Base-by-base conservation (phyloP, 1,140 invertebrate genomes). In the Drosophila pectinifera region DNA sequence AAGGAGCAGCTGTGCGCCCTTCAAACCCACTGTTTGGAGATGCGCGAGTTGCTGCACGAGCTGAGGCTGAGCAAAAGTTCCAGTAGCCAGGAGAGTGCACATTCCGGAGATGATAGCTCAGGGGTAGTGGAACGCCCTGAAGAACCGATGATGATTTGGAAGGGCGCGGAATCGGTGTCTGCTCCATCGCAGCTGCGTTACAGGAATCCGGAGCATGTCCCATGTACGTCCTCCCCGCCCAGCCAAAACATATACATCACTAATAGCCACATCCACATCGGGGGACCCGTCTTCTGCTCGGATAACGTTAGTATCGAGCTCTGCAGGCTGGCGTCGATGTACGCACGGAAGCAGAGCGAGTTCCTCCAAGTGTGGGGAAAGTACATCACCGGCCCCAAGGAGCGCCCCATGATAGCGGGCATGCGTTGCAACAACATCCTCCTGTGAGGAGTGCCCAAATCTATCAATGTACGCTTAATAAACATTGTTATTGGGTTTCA, bases 181-280 rank as follows among this genome's bases (percentile, higher is more conserved):
- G 22, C 18, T 5, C 39, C 22, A 11, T 11, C 14, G 14, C 56
- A 48, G 14, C 20, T 28, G 8, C 16, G 28, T 8, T 11, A 10
- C 18, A 16, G 22, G 4, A n/a, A 8, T 16, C n/a, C 22, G 6
- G 45, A 51, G n/a, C 14, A 20, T 16, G 5, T 14, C 18, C 16
- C 24, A 11, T 18, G 14, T 11, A 4, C 45, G 11, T 3, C 16
- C 7, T 4, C 7, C 45, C 16, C 1, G 8, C 5, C 26, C 26
- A 42, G 26, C 41, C 36, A 24, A 18, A n/a, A 72, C 51, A 39
- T 86, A 0, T 86, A 58, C 28, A 77, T 86, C 11, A 82, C 45
- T 2, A 73, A 79, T 22, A 86, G 78, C n/a, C 78, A 88, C 20
- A 63, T 76, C 6, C 75, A 86, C 18, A 67, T 86, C 5, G 69